phyloP scores from a whole-genome alignment of 1,140 invertebrate species.

The Leptoteleia sp. region DNA sequence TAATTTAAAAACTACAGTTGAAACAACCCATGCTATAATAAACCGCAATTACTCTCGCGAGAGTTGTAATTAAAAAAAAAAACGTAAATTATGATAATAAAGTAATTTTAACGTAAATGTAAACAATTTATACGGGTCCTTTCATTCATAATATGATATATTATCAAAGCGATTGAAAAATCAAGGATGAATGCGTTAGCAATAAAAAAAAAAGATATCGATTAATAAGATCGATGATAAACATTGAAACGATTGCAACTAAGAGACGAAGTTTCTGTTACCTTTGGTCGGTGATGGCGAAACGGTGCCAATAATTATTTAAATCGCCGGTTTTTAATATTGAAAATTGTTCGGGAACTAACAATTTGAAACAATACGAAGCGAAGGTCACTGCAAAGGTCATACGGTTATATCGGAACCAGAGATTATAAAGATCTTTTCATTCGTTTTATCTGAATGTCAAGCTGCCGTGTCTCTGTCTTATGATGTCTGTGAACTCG shows the following conservation, averaged over 20 bases:
- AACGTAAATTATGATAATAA: background rate
- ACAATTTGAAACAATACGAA: slow-evolving; percentile 30
- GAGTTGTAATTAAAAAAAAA: background rate
- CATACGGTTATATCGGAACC: slow-evolving; percentile 35
- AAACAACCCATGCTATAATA: background rate
- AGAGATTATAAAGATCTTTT: slow-evolving; percentile 48
- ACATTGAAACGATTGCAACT: too few relatives aligned
- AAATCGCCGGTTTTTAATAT: slow-evolving; percentile 20
- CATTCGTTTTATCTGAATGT: slow-evolving; percentile 4
- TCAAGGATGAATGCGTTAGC: too few relatives aligned
- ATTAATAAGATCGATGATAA: too few relatives aligned
- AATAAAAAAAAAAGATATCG: too few relatives aligned
- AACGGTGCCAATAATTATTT: too few relatives aligned
- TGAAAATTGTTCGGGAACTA: background rate
- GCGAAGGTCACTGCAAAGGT: slow-evolving; percentile 64
- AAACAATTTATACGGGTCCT: slow-evolving; percentile 13
- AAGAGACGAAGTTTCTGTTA: too few relatives aligned
- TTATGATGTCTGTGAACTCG: slow-evolving; percentile 12
- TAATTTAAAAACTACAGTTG: background rate
- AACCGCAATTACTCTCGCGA: background rate
- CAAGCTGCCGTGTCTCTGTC: too few relatives aligned
- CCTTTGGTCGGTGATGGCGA: too few relatives aligned
- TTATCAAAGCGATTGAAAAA: background rate
- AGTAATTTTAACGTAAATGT: slow-evolving; percentile 2
- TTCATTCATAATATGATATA: slow-evolving; percentile 54